Evolutionary conservation across 2,888 invertebrate genomes (phyloP), one percentile per base, ranked within the genome.

Genomic region (Troides oblongomaculatus): DNA sequence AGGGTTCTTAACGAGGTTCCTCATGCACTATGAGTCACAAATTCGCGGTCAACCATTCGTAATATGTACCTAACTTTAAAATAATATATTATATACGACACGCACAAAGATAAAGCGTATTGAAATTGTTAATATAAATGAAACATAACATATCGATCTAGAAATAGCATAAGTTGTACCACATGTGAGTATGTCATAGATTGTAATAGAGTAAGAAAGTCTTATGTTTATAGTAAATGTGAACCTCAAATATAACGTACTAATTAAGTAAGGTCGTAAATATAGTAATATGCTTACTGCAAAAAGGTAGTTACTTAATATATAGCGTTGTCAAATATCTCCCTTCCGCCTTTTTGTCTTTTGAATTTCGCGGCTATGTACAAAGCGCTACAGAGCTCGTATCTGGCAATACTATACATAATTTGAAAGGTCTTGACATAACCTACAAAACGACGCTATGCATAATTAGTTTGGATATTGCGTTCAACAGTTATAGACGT

Each of bases 1-100:
- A 46, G 57, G 61, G 57, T 30, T 62, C 36, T 30, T 62, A 62
- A 69, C 65, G 65, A 69, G 57, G 64, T 69, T 69, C 57, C 57
- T 69, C 69, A 65, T 57, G 57, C 46, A 39, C n/a, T 43, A 46
- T 69, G 69, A 69, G 17, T 65, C 69, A 69, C 57, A 25, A 57
- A 43, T 23, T 30, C 43, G 39, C 61, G 62, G 25, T 14, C 43
- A 18, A 46, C 23, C 58, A 36, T 18, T 17, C 36, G 68, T 62
- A 56, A 62, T 56, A 23, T 50, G 14, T 50, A 18, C 12, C 4
- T 50, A 4, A 46, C 12, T 6, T 14, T 50, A 4, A 18, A 50
- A 50, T 21, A 21, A 21, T 21, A 21, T 14, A 46, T 46, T 46
- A 10, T 39, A 39, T 10, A 1, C 39, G 39, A 39, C 39, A 39